Evolutionary conservation across 2,888 invertebrate genomes (phyloP).

Genomic region (Diaperis boleti): DNA sequence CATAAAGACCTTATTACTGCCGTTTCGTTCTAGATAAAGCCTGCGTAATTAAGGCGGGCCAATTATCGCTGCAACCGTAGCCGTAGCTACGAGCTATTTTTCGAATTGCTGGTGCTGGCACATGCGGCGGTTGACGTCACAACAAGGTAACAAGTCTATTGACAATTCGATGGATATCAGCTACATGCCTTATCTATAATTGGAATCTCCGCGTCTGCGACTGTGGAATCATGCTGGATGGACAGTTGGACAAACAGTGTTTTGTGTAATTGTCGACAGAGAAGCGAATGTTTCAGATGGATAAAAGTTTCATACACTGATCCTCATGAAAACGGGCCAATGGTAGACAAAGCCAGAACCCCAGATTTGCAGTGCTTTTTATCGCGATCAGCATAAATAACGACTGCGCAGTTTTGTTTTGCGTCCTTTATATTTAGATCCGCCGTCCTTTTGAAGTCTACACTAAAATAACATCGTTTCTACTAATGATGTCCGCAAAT

Average conservation of each 20-base stretch:
- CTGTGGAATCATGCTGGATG: slow-evolving; percentile 13
- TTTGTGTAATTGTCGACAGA: not conserved
- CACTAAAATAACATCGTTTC: slow-evolving; percentile 56
- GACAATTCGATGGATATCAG: slow-evolving; percentile 30
- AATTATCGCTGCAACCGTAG: slow-evolving; percentile 14
- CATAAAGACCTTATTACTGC: slow-evolving; percentile 20
- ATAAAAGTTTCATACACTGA: too few relatives aligned
- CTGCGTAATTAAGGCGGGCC: slow-evolving; percentile 15
- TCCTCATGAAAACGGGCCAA: too few relatives aligned
- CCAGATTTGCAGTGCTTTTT: too few relatives aligned
- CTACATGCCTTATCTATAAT: slow-evolving; percentile 30
- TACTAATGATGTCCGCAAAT: slow-evolving; percentile 60
- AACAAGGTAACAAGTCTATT: slow-evolving; percentile 21
- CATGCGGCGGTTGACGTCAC: slow-evolving; percentile 8
- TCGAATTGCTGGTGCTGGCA: slow-evolving; percentile 19
- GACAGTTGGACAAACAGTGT: slow-evolving; percentile 22
- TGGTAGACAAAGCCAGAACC: too few relatives aligned
- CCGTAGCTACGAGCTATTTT: not conserved
- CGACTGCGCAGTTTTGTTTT: slow-evolving; percentile 20
- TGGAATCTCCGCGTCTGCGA: slow-evolving; percentile 20
- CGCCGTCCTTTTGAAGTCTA: slow-evolving; percentile 49
- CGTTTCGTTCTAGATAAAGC: slow-evolving; percentile 20
- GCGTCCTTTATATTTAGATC: slow-evolving; percentile 39
- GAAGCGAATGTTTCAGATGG: too few relatives aligned
- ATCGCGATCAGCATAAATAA: too few relatives aligned